A percentile compares a stretch with the other conserved stretches of the same genome.
Evolutionary conservation across 1,140 invertebrate genomes (phyloP).

Genomic region (Drosophila arawakana): DNA sequence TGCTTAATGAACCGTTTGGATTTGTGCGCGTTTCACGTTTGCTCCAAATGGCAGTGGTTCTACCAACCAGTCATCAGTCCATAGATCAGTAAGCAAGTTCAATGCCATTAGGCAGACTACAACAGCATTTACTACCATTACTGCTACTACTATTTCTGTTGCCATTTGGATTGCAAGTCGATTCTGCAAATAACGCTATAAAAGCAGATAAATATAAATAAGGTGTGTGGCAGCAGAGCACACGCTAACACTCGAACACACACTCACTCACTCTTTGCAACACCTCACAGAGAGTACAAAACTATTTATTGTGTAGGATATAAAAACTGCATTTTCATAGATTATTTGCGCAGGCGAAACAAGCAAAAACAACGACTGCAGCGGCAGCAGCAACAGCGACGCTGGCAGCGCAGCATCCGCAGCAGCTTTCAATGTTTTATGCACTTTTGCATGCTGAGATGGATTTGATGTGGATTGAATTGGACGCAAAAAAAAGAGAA

Average conservation of each 20-base stretch:
- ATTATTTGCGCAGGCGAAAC: constrained; percentile 55
- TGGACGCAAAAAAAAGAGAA: not conserved
- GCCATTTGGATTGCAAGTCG: constrained; percentile 9
- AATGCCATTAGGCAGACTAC: constrained; percentile 59
- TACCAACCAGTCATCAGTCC: constrained; percentile 56
- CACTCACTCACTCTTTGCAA: not conserved
- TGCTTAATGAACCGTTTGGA: constrained; percentile 75
- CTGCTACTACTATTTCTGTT: constrained; percentile 13
- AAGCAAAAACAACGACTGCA: constrained; percentile 4
- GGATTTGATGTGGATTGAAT: constrained; percentile 26
- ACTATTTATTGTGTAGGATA: constrained; percentile 73
- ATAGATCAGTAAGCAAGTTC: constrained; percentile 62
- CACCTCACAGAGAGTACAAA: constrained; percentile 25
- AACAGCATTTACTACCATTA: constrained; percentile 13
- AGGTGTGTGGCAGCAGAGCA: constrained; percentile 31
- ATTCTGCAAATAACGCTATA: constrained; percentile 23
- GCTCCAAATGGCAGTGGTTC: constrained; percentile 66
- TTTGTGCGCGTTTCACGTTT: constrained; percentile 44
- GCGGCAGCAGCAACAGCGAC: constrained; percentile 7
- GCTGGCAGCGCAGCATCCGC: not conserved
- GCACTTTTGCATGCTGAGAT: constrained; percentile 39
- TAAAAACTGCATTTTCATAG: constrained; percentile 52
- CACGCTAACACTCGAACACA: constrained; percentile 14
- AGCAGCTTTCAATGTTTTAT: constrained; percentile 22
- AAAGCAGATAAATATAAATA: constrained; percentile 62